Conservation (phyloP, 2,888 invertebrate species). For the Hylaea fasciaria region DNA sequence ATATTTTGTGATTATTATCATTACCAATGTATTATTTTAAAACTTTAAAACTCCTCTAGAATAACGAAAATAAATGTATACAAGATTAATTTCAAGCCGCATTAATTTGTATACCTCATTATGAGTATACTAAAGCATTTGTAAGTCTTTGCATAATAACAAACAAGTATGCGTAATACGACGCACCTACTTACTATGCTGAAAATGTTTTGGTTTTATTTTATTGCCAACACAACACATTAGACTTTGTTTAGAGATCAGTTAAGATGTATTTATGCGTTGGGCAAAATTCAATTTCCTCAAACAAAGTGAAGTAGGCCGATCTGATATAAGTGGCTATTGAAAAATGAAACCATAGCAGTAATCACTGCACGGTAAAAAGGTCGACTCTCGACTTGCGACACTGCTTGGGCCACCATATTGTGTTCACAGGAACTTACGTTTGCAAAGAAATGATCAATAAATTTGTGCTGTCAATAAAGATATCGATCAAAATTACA, state of each 20-base stretch:
- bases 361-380: constrained; percentile 72
- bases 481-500: constrained; percentile 85
- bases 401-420: constrained; percentile 70
- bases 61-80: too few relatives aligned
- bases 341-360: constrained; percentile 81
- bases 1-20: too few relatives aligned
- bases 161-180: background rate
- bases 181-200: constrained; percentile 1
- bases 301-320: constrained; percentile 75
- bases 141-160: background rate
- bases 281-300: constrained; percentile 74
- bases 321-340: constrained; percentile 80
- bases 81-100: too few relatives aligned
- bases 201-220: constrained; percentile 8
- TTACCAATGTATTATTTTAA: too few relatives aligned
- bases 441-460: constrained; percentile 82
- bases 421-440: constrained; percentile 74
- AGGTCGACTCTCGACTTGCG: constrained; percentile 71
- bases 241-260: constrained; percentile 38
- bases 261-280: constrained; percentile 54
- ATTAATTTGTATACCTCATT: too few relatives aligned
- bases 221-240: constrained; percentile 12
- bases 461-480: constrained; percentile 82
- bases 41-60: too few relatives aligned
- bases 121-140: too few relatives aligned